phyloP scores from a whole-genome alignment of 2,113 vertebrate species.

The Salvator merianae region DNA sequence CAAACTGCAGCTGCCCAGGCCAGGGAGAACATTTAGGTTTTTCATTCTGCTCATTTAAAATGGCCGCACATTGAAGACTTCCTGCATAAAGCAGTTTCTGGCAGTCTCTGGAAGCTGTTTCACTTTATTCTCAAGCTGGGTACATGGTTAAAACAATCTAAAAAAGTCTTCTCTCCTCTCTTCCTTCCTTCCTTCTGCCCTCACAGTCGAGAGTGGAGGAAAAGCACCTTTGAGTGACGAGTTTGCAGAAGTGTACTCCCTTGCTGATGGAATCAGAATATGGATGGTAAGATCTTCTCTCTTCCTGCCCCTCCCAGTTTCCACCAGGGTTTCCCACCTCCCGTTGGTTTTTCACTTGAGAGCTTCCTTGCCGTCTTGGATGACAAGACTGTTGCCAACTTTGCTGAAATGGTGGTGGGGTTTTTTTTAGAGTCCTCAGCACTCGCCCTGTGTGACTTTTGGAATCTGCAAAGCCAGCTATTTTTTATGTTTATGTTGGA shows the following conservation, averaged over 20 bases:
- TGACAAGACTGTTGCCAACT: background rate
- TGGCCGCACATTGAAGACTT: too few relatives aligned
- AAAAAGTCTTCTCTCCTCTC: slow-evolving; percentile 27
- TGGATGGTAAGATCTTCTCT: slow-evolving; percentile 90
- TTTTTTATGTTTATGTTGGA: too few relatives aligned
- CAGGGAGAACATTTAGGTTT: background rate
- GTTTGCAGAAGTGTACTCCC: slow-evolving; percentile 86
- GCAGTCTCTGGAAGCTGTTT: background rate
- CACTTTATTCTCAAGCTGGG: background rate
- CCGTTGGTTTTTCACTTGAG: too few relatives aligned
- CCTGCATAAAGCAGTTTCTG: background rate
- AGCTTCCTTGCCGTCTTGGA: background rate
- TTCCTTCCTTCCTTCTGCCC: slow-evolving; percentile 53
- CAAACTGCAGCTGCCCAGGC: background rate
- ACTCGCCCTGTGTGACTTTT: too few relatives aligned
- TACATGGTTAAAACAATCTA: slow-evolving; percentile 17
- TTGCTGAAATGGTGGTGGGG: too few relatives aligned
- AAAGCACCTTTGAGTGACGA: slow-evolving; percentile 84
- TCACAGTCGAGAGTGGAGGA: slow-evolving; percentile 85
- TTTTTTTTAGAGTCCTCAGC: too few relatives aligned
- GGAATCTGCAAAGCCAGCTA: too few relatives aligned
- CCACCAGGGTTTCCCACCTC: too few relatives aligned
- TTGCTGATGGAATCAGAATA: slow-evolving; percentile 93
- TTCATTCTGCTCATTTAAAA: background rate
- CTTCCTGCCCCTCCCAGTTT: background rate